Conservation (phyloP, 2,113 vertebrate species). For the Pygoscelis adeliae region DNA sequence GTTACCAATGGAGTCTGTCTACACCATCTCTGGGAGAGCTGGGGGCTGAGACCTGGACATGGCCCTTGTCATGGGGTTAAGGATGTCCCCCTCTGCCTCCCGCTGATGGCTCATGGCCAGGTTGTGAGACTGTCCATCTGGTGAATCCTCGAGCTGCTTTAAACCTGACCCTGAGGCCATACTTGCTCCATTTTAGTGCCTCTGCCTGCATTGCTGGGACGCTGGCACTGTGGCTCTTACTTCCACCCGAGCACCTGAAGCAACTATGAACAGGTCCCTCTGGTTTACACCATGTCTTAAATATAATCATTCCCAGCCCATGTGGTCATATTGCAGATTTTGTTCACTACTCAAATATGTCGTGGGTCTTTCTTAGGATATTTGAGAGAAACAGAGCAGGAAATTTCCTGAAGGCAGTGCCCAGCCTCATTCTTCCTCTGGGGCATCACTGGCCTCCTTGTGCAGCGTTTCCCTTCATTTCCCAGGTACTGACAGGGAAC, state of each 20-base stretch:
- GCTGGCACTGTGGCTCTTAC: accelerated
- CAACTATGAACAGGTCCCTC: not conserved
- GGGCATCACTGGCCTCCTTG: not conserved
- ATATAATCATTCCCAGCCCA: not conserved
- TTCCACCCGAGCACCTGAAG: not conserved
- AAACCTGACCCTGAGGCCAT: accelerated
- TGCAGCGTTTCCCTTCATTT: not conserved
- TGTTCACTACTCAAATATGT: not conserved
- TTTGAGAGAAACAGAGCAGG: not conserved
- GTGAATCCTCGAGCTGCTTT: not conserved
- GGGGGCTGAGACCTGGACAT: not conserved
- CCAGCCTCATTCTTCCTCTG: not conserved
- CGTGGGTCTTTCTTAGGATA: not conserved
- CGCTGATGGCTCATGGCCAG: not conserved
- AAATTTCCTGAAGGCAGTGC: not conserved
- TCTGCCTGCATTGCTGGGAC: not conserved
- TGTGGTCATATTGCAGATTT: not conserved
- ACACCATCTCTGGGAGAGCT: not conserved
- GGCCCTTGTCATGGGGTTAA: not conserved
- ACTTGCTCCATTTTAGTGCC: not conserved
- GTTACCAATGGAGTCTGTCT: not conserved
- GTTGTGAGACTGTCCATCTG: not conserved
- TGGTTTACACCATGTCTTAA: not conserved
- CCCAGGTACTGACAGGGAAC: not conserved
- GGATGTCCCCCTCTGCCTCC: not conserved